Conservation (phyloP, 2,113 vertebrate species). For the Sinosuthora webbiana region DNA sequence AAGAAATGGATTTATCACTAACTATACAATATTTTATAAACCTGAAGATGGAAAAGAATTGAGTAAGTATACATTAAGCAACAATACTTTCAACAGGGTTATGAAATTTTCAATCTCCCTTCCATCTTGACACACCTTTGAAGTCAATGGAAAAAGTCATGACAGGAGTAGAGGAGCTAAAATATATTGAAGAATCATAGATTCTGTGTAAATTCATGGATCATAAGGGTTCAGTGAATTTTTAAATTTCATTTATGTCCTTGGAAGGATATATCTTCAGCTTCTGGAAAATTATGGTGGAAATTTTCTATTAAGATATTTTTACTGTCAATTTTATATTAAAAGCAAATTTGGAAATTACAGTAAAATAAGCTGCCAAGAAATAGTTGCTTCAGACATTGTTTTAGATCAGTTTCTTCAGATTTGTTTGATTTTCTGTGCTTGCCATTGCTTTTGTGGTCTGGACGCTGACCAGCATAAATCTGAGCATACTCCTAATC, state of each 20-base stretch:
- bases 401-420: neutral
- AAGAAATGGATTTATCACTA: conserved; percentile 73
- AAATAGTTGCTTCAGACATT: neutral
- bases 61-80: conserved; percentile 56
- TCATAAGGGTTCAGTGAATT: neutral
- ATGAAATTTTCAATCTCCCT: neutral
- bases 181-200: neutral
- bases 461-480: neutral
- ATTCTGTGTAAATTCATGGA: neutral
- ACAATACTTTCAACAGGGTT: neutral
- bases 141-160: neutral
- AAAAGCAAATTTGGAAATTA: neutral
- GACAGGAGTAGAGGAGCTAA: neutral
- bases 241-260: neutral
- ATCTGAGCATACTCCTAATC: neutral
- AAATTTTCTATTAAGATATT: neutral
- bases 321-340: neutral
- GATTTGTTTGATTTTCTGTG: neutral
- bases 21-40: conserved; percentile 77
- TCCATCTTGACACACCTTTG: neutral
- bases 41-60: conserved; percentile 51
- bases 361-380: neutral
- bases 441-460: neutral
- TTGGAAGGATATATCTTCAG: neutral
- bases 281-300: neutral